These are phyloP conservation scores for Heliconius erato DNA, from an alignment of 2,888 invertebrate genomes.

Conservation along the genomic window DNA sequence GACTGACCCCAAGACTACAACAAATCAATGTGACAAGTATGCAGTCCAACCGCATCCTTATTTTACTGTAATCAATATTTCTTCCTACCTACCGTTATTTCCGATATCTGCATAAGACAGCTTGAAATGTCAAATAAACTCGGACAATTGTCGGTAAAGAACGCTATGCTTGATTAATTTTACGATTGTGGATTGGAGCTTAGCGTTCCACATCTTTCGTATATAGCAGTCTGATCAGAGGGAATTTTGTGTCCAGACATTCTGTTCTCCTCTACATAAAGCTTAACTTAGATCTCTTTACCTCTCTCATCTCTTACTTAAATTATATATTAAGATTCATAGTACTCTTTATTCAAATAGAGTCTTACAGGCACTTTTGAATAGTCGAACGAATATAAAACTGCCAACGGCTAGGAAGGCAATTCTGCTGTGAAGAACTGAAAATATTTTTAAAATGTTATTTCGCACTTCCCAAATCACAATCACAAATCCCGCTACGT, in stretches of 20 bases:
- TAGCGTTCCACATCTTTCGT: background rate
- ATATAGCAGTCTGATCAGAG: background rate
- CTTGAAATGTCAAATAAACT: constrained; percentile 5
- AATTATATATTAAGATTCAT: background rate
- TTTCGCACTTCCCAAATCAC: too few relatives aligned
- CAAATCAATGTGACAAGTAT: background rate
- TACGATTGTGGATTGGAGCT: background rate
- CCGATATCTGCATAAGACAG: constrained; percentile 20
- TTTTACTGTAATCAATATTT: background rate
- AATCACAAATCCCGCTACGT: too few relatives aligned
- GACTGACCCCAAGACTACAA: background rate
- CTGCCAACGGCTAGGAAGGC: too few relatives aligned
- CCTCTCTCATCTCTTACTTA: background rate
- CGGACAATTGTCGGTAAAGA: background rate
- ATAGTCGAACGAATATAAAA: too few relatives aligned
- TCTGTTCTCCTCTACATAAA: background rate
- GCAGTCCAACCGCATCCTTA: background rate
- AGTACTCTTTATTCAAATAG: background rate
- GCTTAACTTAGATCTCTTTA: background rate
- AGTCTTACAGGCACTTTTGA: background rate
- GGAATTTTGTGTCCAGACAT: background rate
- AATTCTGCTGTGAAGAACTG: too few relatives aligned
- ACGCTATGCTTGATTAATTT: background rate
- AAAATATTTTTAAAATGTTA: too few relatives aligned
- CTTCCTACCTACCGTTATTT: background rate